Conservation (phyloP, 2,113 vertebrate genomes). For the Daphoenositta chrysoptera region DNA sequence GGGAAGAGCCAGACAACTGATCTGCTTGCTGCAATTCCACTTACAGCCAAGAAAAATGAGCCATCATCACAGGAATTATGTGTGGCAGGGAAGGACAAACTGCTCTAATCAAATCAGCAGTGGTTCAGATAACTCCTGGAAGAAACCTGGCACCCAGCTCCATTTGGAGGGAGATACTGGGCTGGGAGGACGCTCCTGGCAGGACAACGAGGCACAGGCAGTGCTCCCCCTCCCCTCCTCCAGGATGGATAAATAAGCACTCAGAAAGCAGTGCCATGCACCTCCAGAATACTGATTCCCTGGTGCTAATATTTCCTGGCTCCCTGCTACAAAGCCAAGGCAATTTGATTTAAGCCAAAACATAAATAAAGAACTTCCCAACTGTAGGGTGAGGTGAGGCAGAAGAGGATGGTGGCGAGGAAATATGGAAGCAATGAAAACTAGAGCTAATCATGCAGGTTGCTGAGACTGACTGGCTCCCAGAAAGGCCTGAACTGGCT, state of each 20-base stretch:
- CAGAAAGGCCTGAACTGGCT: neutral
- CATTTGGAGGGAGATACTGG: neutral
- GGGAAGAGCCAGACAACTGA: slow-evolving; percentile 15
- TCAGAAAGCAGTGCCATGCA: neutral
- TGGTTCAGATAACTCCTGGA: neutral
- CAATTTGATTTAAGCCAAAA: neutral
- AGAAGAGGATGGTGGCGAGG: neutral
- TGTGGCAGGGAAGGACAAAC: slow-evolving; percentile 70
- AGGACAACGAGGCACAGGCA: neutral
- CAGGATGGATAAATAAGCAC: neutral
- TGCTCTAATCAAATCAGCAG: slow-evolving; percentile 37
- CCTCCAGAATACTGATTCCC: slow-evolving; percentile 13
- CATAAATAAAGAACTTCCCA: neutral
- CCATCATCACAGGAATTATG: slow-evolving; percentile 45
- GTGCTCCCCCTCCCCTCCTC: neutral
- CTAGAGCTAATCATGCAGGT: neutral
- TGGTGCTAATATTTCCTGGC: neutral
- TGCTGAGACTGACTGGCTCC: neutral
- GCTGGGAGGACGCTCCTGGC: neutral
- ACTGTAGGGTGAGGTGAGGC: neutral
- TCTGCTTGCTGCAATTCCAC: slow-evolving; percentile 49
- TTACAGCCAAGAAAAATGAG: slow-evolving; percentile 65
- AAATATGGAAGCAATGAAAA: neutral
- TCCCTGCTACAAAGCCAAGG: neutral
- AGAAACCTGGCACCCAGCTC: neutral